Base-by-base conservation (phyloP, 2,888 invertebrate genomes). In the Ctena decussata region DNA sequence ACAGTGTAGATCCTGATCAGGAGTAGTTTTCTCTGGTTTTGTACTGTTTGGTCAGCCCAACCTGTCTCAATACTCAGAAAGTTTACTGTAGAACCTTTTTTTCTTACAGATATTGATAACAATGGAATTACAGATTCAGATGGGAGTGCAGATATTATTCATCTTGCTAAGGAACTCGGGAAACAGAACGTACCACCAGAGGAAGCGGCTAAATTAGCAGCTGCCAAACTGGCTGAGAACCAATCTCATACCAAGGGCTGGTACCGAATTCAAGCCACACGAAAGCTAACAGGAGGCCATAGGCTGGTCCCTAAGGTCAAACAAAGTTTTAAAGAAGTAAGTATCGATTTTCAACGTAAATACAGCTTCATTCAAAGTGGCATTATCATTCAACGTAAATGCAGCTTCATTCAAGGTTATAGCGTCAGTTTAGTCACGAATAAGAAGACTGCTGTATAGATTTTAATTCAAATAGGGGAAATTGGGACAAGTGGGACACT, bases 211-310 rank as follows among this genome's bases (percentile, higher is more conserved):
- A 95, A 96, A 89, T 93, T 97, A 80, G 96, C 97, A 46, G 96
- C 97, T 8, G 96, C 96, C 53, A 96, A 96, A 95, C 77, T 97
- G 65, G 95, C 96, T n/a, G 96, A 96, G 85, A 95, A 96, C 24
- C 96, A 96, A 89, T 96, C 96, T 0, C 97, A 97, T 90, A 96
- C 96, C 53, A 95, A 96, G 5, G 95, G 96, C 89, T 97, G 97
- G 96, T 97, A 97, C 94, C 96, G 97, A 18, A 97, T 97, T 82
- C 96, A 96, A 79, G 97, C 97, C 24, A 96, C 96, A 27, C 93
- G 97, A 24, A 94, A 94, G 65, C 90, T 97, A 49, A 96, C 96
- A 5, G 97, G 97, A 18, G 96, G 96, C 27, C 92, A 92, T 18
- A 96, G 93, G 93, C 96, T 89, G 93, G 95, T 91, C n/a, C 96